Evolutionary conservation across 2,113 vertebrate genomes (phyloP), one percentile per base, ranked within the genome.

Genomic region (Girardinichthys multiradiatus): DNA sequence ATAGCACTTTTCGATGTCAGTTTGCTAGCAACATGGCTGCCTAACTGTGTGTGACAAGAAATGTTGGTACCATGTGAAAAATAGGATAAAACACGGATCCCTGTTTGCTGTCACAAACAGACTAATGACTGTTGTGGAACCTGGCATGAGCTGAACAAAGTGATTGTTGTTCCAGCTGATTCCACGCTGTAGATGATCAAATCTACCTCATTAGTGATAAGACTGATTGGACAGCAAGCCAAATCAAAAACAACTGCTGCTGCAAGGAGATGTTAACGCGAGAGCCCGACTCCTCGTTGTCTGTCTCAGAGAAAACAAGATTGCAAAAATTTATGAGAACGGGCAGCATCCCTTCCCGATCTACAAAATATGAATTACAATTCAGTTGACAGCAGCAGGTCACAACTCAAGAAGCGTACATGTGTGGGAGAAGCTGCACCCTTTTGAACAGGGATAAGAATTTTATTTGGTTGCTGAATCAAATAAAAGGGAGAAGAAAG

Each of bases 201-300:
- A 66, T 72, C 58, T 57, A 26, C 30, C 35, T 69, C 74, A 72
- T 81, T 77, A 78, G 27, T 26, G 64, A 66, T 7, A 30, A 74
- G 33, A 61, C 5, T 69, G 54, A 70, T 68, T 77, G 3, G 31
- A 13, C 61, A 45, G 59, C 26, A 26, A 64, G 65, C 51, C 57
- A 35, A 70, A 72, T 65, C 60, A 64, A 78, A 59, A 45, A 62
- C 24, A 33, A 70, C 29, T 31, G 28, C 33, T 28, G 10, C 37
- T 60, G 11, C 14, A 48, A 59, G 21, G 45, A 79, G 31, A 45
- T 33, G 30, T 70, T 35, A 17, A 57, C 24, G 26, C 60, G 14
- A 72, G 30, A 65, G 54, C 5, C 19, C 24, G 4, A 73, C 29
- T 71, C 7, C 39, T 21, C 19, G 8, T 60, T 48, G 21, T 31